Evolutionary conservation across 2,797 vertebrate genomes (phyloP), one percentile per base, ranked within the genome.

Genomic region (Clamator glandarius): DNA sequence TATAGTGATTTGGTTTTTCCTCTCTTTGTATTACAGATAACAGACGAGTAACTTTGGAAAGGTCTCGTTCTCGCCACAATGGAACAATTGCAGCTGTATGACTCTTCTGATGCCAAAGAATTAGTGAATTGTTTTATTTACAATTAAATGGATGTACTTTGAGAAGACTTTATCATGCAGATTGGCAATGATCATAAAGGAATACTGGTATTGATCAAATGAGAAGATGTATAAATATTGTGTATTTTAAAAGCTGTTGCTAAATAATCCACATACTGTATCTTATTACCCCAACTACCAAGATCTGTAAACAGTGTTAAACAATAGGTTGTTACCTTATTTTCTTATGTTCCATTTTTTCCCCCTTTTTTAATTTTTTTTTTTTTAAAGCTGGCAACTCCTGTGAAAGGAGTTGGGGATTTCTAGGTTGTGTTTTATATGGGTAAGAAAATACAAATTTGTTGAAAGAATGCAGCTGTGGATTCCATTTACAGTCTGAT

Each of bases 41-140:
- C 97, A 99, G 99, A 77, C 98, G 98, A 69, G 98, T 97, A 78
- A 97, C 98, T 97, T 97, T 99, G 98, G 99, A 99, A 98, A 98
- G 99, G 97, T 99, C 99, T 88, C 99, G 99, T 85, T 99, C 99
- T 50, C 99, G 99, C 84, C 99, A 99, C 98, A 99, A 98, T 91
- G 97, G 98, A 98, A 97, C 98, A 95, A 96, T 98, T 93, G 97
- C 98, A 96, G 98, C 98, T 90, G 98, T 98, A 97, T 99, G 98
- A 99, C 98, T 95, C 85, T 94, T 89, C 97, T 97, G 97, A 98
- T 98, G 98, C 98, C 98, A 99, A 98, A 99, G 98, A 98, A 97
- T 93, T 96, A 92, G 93, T 91, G 93, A 93, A 95, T 95, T 96
- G 93, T 96, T 97, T 95, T 96, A 94, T 87, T 96, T 91, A 89